Evolutionary conservation across 2,113 vertebrate species (phyloP), one percentile per base, ranked within the genome.

Genomic region (Rhinogobius similis): DNA sequence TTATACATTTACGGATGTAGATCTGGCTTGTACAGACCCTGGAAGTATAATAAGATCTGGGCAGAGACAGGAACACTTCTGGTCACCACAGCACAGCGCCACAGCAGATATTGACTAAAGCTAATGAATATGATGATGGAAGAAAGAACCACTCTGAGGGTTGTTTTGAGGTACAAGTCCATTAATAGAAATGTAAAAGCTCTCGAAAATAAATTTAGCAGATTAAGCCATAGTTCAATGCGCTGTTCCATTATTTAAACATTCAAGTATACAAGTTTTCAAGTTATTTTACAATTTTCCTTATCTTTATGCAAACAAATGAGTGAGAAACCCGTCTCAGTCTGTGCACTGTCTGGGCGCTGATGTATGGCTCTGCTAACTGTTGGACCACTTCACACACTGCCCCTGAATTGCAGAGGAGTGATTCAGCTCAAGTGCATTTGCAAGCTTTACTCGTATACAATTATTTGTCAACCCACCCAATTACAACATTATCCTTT

Each of bases 261-360:
- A 41, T 16, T 55, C n/a, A n/a, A n/a, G n/a, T n/a, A n/a, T n/a
- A n/a, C n/a, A n/a, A n/a, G n/a, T 65, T 64, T 67, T 70, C 73
- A 77, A 73, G 46, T 76, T 39, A 21, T 41, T 62, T 20, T 29
- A 70, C 5, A 0, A n/a, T 26, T 70, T 48, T 58, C 46, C 68
- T 58, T 68, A 70, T 75, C 71, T 68, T 68, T 61, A 79, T 73
- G 68, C 66, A 79, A 73, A 82, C 79, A 29, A 77, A 29, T 65
- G 63, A 69, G 41, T 73, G 44, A 73, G 23, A 24, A 81, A 70
- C 53, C 32, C 46, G 41, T 74, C 61, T 80, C 18, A 59, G 38
- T 20, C 52, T 65, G 59, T 26, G 32, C 53, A 32, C 65, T 36
- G 43, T 79, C 63, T 73, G 68, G 63, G 74, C 74, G 68, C 82